Conservation (phyloP, 2,797 vertebrate species). For the Oreonectes daqikongensis region DNA sequence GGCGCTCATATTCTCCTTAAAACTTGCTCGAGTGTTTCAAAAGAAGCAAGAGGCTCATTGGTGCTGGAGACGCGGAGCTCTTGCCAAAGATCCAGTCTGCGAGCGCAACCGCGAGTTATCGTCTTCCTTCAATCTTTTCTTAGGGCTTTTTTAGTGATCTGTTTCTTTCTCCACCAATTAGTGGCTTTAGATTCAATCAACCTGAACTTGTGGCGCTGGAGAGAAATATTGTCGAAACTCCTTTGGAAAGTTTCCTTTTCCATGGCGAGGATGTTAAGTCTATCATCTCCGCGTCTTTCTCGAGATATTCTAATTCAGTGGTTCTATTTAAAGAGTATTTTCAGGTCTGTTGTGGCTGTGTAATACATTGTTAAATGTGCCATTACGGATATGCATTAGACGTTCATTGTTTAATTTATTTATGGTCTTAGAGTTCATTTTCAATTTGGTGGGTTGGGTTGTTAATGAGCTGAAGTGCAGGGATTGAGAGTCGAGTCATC, state of each 20-base stretch:
- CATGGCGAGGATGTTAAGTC: neutral
- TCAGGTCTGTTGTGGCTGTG: conserved; percentile 14
- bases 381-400: conserved; percentile 24
- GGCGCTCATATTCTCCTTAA: conserved; percentile 15
- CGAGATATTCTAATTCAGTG: neutral
- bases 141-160: conserved; percentile 57
- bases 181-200: conserved; percentile 63
- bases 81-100: conserved; percentile 25
- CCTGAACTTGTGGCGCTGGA: conserved; percentile 62
- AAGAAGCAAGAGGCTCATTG: conserved; percentile 32
- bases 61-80: conserved; percentile 20
- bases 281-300: neutral
- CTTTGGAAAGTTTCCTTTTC: conserved; percentile 54
- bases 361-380: conserved; percentile 22
- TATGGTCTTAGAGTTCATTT: conserved; percentile 10
- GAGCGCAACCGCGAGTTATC: conserved; percentile 54
- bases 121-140: conserved; percentile 31
- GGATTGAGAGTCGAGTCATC: neutral
- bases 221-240: conserved; percentile 43
- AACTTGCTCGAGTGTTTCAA: conserved; percentile 27
- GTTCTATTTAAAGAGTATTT: conserved; percentile 9
- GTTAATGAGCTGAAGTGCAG: neutral
- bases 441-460: neutral
- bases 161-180: conserved; percentile 59
- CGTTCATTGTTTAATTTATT: conserved; percentile 6